Evolutionary conservation across 37 sponge, comb jelly and placozoan genomes (phyloP).

Genomic region (Petrosia ficiformis): DNA sequence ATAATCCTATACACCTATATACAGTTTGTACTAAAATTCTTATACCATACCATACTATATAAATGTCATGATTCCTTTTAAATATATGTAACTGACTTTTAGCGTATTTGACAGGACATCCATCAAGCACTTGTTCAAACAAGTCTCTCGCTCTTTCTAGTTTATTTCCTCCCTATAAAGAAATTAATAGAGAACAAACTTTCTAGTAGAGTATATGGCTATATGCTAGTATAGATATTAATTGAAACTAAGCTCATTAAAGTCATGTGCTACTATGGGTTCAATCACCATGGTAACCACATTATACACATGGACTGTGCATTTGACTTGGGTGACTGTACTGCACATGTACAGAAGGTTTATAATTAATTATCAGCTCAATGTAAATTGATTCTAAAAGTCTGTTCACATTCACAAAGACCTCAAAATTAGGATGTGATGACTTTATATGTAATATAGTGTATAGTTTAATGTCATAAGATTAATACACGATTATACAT

Average conservation of each 20-base stretch:
- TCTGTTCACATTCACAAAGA: too few relatives aligned
- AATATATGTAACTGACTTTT: slow-evolving; percentile 49
- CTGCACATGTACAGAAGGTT: too few relatives aligned
- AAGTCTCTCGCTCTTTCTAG: slow-evolving; percentile 93
- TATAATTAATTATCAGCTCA: not conserved
- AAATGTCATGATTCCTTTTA: not conserved
- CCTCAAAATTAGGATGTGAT: too few relatives aligned
- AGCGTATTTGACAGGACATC: slow-evolving; percentile 88
- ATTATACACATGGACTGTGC: too few relatives aligned
- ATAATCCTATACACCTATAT: not conserved
- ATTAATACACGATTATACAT: not conserved
- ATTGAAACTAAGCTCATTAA: too few relatives aligned
- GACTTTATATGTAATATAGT: too few relatives aligned
- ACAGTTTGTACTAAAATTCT: not conserved
- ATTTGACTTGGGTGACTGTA: too few relatives aligned
- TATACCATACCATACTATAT: not conserved
- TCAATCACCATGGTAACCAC: too few relatives aligned
- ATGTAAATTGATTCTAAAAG: not conserved
- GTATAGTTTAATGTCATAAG: too few relatives aligned
- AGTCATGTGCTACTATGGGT: too few relatives aligned
- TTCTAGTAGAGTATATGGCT: too few relatives aligned
- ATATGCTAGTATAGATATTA: too few relatives aligned
- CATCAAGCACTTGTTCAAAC: slow-evolving; percentile 93
- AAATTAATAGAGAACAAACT: slow-evolving; percentile 2
- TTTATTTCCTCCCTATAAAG: slow-evolving; percentile 87